Evolutionary conservation across 2,888 invertebrate species (phyloP), one percentile per base, ranked within the genome.

Genomic region (Teleiodes luculella): DNA sequence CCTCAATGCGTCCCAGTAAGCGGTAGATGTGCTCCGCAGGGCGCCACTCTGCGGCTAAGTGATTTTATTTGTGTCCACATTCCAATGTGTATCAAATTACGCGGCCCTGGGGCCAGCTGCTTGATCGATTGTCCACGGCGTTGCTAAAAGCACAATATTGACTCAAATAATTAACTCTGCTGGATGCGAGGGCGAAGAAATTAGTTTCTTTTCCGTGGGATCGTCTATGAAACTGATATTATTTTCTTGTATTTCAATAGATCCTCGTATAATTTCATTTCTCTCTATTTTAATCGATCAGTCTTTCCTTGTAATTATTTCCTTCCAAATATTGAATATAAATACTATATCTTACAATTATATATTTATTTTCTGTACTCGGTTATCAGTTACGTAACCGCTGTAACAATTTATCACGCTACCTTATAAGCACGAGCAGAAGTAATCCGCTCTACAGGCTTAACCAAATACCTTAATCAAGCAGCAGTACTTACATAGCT

Each of bases 31-130:
- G 68, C 89, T 57, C 89, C 64, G 71, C 84, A 78, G 86, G 89
- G 79, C 73, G 81, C 88, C 89, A 86, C 86, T 86, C 83, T 64
- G 66, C 73, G 66, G 70, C 84, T 88, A 89, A 89, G 89, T 89
- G 89, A 88, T 87, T 89, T 88, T 87, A 86, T 89, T 88, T 87
- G 87, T 85, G 88, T 82, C 83, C 86, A 86, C 86, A 88, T 86
- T 83, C 82, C 86, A 70, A 84, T 80, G 83, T 83, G 84, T 89
- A 88, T 89, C 88, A 81, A 82, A 88, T 89, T 89, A 88, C 88
- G 72, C 64, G 71, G 67, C 73, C 70, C 72, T 68, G 78, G 70
- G 70, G 74, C 86, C 85, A 86, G 80, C 86, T 83, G 86, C 65
- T 86, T 88, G 88, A 87, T 88, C 83, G 85, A 89, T 87, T 74